Base-by-base conservation (phyloP, 2,113 vertebrate species). In the Mustelus asterias region DNA sequence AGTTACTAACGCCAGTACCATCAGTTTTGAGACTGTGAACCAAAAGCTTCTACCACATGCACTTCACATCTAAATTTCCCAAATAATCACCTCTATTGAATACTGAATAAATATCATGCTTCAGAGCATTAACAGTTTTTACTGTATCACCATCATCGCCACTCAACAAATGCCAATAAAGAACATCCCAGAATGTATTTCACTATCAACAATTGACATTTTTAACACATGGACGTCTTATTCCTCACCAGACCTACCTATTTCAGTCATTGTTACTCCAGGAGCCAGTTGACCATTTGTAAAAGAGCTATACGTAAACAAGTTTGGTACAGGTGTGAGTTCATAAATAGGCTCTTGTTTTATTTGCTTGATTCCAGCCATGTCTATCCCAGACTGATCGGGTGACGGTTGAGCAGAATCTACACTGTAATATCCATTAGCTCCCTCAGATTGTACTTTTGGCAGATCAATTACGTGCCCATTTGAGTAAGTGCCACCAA, bases 321-420 rank as follows among this genome's bases (percentile, higher is more conserved):
- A 98, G 98, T 99, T 99, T 97, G 99, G 98, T 96, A 99, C 98
- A 3, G 99, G 99, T 54, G 99, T 99, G 97, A 99, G 98, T 98
- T 99, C 99, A 96, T 99, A 99, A 97, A 99, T 98, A 76, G 99
- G 99, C 98, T 99, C 99, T 97, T 99, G 99, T 96, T 99, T 99
- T 97, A 99, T 99, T 97, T 99, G 99, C 98, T 99, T 99, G 98
- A 99, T 98, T 97, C 99, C 99, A 96, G 98, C 98, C 98, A 99
- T 99, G 97, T 99, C 99, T 97, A 99, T 98, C 72, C 99, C 99
- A 95, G 99, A 99, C 97, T 99, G 99, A 97, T 99, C 99, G 3
- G 99, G 99, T 96, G 99, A 99, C 0, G 99, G 98, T 96, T 99
- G 99, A 96, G 99, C 98, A 44, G 99, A 99, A 97, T 99, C 99